Base-by-base conservation (phyloP, 1,140 invertebrate genomes). In the Aphis gossypii region DNA sequence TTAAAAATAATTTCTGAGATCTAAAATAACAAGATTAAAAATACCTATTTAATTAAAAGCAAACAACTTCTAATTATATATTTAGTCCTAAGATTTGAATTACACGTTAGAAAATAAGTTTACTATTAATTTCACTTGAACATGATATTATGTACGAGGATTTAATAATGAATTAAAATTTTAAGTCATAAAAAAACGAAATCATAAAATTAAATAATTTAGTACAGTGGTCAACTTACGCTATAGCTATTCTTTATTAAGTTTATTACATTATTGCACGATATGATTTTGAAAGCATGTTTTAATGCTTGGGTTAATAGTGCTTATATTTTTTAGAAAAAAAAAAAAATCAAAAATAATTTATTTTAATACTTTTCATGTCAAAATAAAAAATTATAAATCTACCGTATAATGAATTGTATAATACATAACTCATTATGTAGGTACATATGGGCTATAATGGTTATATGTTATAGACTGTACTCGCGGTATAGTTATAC, bases 41-140 rank as follows among this genome's bases (percentile, higher is more conserved):
- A 68, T 68, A 68, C 60, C 30, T 68, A n/a, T 68, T 68, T 68
- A 68, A 68, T 68, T 68, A 76, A 76, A 76, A 76, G n/a, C n/a
- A 76, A 76, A 76, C 60, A 76, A 76, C 60, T 76, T 76, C 30
- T 76, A 76, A 76, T 18, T 76, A 76, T 76, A 76, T n/a, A 76
- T 76, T 76, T n/a, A 76, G n/a, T 76, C 30, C 30, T n/a, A 76
- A 76, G 60, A 76, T 76, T 18, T 76, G 14, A 76, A 76, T 76
- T 76, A 76, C n/a, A 76, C 14, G 60, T n/a, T 76, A n/a, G 30
- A 5, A 76, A 76, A 76, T 76, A 76, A 76, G 60, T 76, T 76
- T n/a, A 76, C 60, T 60, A 60, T 25, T 60, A 30, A 60, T 60
- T 60, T 60, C 9, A 30, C 56, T 60, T 30, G 11, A n/a, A 68